A percentile compares a stretch with the other conserved stretches of the same genome.
These are phyloP conservation scores for Spodoptera exigua DNA, from an alignment of 2,888 invertebrate genomes.

Conservation along the genomic window DNA sequence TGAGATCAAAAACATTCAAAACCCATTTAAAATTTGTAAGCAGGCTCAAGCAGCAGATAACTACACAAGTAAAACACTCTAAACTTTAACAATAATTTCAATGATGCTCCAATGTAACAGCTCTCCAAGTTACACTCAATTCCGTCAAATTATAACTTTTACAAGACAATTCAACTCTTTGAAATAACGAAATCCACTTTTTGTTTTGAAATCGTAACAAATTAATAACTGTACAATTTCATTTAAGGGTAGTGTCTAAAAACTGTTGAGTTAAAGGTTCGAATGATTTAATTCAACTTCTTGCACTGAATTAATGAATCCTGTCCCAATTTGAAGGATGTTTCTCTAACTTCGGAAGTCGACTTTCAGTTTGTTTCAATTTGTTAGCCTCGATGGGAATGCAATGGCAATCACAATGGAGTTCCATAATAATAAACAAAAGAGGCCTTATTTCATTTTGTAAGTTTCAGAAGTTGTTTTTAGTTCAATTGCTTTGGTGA, in stretches of 20 bases:
- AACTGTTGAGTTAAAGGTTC: slow-evolving; percentile 72
- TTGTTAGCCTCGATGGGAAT: slow-evolving; percentile 81
- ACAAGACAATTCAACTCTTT: slow-evolving; percentile 61
- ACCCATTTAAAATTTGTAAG: slow-evolving; percentile 57
- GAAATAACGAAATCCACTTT: slow-evolving; percentile 61
- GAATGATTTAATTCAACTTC: slow-evolving; percentile 84
- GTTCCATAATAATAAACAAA: slow-evolving; percentile 75
- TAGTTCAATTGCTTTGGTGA: slow-evolving; percentile 51
- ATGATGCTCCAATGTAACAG: slow-evolving; percentile 57
- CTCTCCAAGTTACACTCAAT: slow-evolving; percentile 55
- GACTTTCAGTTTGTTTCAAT: slow-evolving; percentile 85
- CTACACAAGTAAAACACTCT: slow-evolving; percentile 59
- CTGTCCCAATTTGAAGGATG: slow-evolving; percentile 75
- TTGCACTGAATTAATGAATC: slow-evolving; percentile 83
- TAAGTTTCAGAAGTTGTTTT: slow-evolving; percentile 46
- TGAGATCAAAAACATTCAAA: slow-evolving; percentile 55
- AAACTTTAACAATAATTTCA: slow-evolving; percentile 63
- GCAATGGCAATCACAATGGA: slow-evolving; percentile 77
- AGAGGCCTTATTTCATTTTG: slow-evolving; percentile 68
- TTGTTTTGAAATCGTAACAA: slow-evolving; percentile 65
- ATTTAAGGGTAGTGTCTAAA: slow-evolving; percentile 66
- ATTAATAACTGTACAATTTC: slow-evolving; percentile 73
- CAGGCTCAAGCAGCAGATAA: slow-evolving; percentile 54
- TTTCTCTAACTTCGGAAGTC: slow-evolving; percentile 73
- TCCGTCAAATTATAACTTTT: slow-evolving; percentile 63